Conservation (phyloP, 1,140 invertebrate genomes). For the Drosophila erecta region DNA sequence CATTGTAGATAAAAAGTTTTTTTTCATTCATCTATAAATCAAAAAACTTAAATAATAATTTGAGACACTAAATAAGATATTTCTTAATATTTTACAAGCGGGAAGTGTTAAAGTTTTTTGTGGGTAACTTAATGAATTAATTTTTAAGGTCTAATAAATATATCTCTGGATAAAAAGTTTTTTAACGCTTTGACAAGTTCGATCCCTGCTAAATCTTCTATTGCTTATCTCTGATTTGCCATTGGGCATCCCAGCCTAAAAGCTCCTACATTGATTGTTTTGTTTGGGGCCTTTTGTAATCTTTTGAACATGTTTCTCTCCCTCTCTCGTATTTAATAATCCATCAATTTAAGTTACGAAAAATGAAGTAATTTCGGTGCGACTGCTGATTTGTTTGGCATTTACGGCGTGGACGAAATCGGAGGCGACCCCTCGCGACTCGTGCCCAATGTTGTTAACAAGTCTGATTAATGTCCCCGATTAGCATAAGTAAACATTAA, state of each 20-base stretch:
- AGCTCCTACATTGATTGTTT: constrained; percentile 17
- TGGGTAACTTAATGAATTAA: too few relatives aligned
- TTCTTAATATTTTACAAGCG: too few relatives aligned
- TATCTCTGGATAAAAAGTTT: background rate
- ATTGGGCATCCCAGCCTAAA: constrained; percentile 12
- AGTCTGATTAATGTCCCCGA: constrained; percentile 74
- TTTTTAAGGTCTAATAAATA: background rate
- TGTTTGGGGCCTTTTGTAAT: constrained; percentile 44
- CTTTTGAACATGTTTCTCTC: constrained; percentile 42
- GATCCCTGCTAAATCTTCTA: background rate
- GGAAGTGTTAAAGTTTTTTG: too few relatives aligned
- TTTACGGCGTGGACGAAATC: constrained; percentile 18
- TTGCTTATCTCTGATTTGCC: constrained; percentile 15
- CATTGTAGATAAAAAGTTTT: too few relatives aligned
- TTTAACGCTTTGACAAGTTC: background rate
- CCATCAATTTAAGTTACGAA: constrained; percentile 70
- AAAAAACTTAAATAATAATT: too few relatives aligned
- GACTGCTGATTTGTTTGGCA: constrained; percentile 44
- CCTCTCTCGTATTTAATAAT: constrained; percentile 53
- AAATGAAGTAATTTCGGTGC: constrained; percentile 46
- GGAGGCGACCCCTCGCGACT: constrained; percentile 43
- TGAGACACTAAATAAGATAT: too few relatives aligned
- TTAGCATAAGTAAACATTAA: constrained; percentile 80
- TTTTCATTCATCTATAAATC: too few relatives aligned
- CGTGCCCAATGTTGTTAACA: constrained; percentile 70